Evolutionary conservation across 2,113 vertebrate genomes (phyloP).

Genomic region (Burhinus oedicnemus): DNA sequence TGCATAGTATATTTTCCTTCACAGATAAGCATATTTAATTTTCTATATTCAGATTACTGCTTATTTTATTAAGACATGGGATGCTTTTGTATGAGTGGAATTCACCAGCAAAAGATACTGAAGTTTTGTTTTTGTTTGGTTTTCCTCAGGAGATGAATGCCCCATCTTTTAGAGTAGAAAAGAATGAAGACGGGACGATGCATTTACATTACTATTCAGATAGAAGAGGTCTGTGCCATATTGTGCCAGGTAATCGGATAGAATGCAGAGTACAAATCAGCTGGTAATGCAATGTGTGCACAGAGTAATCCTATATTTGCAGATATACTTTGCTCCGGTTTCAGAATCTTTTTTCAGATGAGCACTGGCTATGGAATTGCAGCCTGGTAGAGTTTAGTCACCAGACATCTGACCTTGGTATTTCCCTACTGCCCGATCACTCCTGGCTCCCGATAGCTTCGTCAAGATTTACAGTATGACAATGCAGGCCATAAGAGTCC

Average conservation of each 20-base stretch:
- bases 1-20: not conserved
- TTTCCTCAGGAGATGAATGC: slow-evolving; percentile 79
- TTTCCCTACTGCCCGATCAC: not conserved
- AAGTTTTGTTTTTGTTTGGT: not conserved
- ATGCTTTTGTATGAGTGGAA: not conserved
- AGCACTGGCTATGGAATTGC: not conserved
- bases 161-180: slow-evolving; percentile 80
- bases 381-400: not conserved
- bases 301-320: not conserved
- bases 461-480: not conserved
- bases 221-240: slow-evolving; percentile 77
- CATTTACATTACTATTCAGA: slow-evolving; percentile 81
- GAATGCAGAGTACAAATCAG: not conserved
- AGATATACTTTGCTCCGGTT: not conserved
- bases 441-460: not conserved
- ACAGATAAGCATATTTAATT: not conserved
- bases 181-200: slow-evolving; percentile 77
- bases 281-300: not conserved
- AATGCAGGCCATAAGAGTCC: not conserved
- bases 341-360: not conserved
- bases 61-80: not conserved
- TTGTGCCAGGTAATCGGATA: slow-evolving; percentile 72
- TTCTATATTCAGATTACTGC: not conserved
- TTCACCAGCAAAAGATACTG: not conserved
- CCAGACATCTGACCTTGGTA: not conserved